A percentile compares a stretch with the other conserved stretches of the same genome.
phyloP scores from a whole-genome alignment of 2,797 vertebrate species.

The Acrossocheilus wenchowensis region DNA sequence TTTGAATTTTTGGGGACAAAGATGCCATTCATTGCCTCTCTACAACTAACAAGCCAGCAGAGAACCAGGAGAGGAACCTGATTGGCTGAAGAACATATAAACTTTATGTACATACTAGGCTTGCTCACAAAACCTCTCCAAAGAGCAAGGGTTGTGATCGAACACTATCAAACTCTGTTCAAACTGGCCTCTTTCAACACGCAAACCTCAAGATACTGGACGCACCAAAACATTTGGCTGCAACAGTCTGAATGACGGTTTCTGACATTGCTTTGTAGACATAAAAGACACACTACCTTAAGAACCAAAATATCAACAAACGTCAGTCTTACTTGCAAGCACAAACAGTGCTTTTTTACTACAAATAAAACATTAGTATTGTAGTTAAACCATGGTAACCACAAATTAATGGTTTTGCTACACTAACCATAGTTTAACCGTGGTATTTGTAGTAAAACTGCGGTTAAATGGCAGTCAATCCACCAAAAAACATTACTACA shows the following conservation, averaged over 20 bases:
- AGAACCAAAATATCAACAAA: neutral
- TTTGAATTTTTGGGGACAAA: slow-evolving; percentile 53
- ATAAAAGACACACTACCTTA: neutral
- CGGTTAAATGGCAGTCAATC: neutral
- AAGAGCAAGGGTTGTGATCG: neutral
- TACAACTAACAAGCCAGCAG: slow-evolving; percentile 37
- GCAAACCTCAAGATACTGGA: neutral
- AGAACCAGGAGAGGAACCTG: slow-evolving; percentile 33
- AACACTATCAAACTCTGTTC: slow-evolving; percentile 19
- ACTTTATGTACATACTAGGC: slow-evolving; percentile 22
- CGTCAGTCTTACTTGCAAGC: neutral
- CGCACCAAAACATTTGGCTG: neutral
- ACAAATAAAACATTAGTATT: neutral
- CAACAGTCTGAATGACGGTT: neutral
- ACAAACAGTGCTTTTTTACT: neutral
- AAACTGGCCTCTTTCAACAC: neutral
- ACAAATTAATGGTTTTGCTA: neutral
- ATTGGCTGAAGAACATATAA: slow-evolving; percentile 44
- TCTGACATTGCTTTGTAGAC: neutral
- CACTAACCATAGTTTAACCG: neutral
- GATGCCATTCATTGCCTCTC: slow-evolving; percentile 54
- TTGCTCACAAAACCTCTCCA: neutral
- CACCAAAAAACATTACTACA: neutral
- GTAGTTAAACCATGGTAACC: neutral
- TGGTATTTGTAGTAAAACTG: neutral